These are phyloP conservation scores for Eupsilia transversa DNA, from an alignment of 2,888 invertebrate genomes.

Conservation along the genomic window DNA sequence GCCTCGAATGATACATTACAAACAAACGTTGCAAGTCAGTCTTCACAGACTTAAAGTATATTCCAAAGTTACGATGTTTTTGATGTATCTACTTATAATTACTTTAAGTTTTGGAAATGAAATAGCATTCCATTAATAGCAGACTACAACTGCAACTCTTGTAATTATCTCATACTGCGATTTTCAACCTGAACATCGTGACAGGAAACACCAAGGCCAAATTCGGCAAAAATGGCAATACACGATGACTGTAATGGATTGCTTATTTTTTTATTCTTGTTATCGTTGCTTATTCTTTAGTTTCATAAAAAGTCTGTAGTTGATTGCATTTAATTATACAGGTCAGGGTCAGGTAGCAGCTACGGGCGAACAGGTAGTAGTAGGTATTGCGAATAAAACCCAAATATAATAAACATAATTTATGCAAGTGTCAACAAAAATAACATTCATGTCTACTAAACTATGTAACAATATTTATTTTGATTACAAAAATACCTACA, in stretches of 20 bases:
- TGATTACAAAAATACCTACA: constrained; percentile 29
- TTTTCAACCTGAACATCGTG: not conserved
- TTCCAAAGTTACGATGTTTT: not conserved
- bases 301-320: not conserved
- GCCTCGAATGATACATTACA: no score
- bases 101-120: not conserved
- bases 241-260: no score
- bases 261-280: no score
- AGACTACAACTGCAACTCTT: not conserved
- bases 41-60: no score
- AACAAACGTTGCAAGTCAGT: no score
- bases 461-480: constrained; percentile 45
- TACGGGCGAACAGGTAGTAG: not conserved
- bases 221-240: not conserved
- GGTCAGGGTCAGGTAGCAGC: not conserved
- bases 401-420: constrained; percentile 43
- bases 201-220: not conserved
- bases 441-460: constrained; percentile 49
- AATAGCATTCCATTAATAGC: not conserved
- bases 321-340: not conserved
- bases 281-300: not conserved
- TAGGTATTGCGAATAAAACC: constrained; percentile 19
- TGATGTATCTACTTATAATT: not conserved
- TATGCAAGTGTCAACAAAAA: constrained; percentile 50
- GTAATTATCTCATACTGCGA: not conserved